Evolutionary conservation across 2,888 invertebrate genomes (phyloP).

Genomic region (Piscicola geometra): DNA sequence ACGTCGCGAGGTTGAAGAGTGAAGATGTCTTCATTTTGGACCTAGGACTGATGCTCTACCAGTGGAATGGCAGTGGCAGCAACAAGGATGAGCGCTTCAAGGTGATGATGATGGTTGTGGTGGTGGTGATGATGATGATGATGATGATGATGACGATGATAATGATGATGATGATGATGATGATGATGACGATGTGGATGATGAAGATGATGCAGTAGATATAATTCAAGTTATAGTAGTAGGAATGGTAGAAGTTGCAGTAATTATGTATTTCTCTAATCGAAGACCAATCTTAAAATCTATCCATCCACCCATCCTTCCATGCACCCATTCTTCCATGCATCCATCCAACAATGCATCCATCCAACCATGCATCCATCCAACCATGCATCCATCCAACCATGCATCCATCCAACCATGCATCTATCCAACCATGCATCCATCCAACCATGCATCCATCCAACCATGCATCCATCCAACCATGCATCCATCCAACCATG

Average conservation of each 20-base stretch:
- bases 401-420: not conserved
- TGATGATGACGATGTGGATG: not conserved
- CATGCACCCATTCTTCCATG: not conserved
- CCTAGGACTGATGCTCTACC: constrained; percentile 48
- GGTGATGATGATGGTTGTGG: not conserved
- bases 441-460: not conserved
- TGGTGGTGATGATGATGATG: constrained; percentile 11
- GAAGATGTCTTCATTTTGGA: constrained; percentile 55
- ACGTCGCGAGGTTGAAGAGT: constrained; percentile 43
- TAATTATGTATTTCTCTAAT: too few species aligned
- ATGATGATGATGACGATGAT: constrained; percentile 5
- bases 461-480: not conserved
- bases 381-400: not conserved
- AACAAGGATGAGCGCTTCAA: too few species aligned
- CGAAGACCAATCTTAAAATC: too few species aligned
- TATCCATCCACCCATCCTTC: too few species aligned
- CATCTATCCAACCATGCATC: not conserved
- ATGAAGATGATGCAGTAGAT: not conserved
- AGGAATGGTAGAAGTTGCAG: not conserved
- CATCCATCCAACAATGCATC: not conserved
- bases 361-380: not conserved
- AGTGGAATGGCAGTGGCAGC: constrained; percentile 51
- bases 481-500: not conserved
- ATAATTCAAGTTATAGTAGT: not conserved
- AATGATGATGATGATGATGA: too few species aligned